Conservation (phyloP, 2,113 vertebrate genomes). For the Ictalurus punctatus region DNA sequence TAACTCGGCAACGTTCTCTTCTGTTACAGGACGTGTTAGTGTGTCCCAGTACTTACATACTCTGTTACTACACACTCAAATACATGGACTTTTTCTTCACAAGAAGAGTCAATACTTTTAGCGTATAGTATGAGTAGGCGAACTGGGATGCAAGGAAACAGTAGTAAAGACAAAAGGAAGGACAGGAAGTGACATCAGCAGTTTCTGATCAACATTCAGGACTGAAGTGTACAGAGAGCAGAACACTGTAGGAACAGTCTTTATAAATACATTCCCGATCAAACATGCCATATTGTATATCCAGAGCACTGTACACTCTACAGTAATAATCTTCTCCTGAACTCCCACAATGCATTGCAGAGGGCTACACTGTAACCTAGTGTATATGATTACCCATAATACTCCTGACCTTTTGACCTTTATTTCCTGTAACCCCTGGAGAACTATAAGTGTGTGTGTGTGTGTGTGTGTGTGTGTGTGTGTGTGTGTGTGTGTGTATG, state of each 20-base stretch:
- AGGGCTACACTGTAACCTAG: background rate
- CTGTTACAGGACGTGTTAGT: too few relatives aligned
- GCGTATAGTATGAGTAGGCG: too few relatives aligned
- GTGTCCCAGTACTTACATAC: too few relatives aligned
- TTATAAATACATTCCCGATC: background rate
- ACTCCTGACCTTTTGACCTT: constrained; percentile 8
- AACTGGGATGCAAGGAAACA: too few relatives aligned
- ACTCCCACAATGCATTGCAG: background rate
- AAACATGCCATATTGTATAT: background rate
- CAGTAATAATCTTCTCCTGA: background rate
- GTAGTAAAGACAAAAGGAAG: background rate
- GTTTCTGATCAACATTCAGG: background rate
- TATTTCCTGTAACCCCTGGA: background rate
- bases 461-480: background rate
- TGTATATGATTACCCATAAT: background rate
- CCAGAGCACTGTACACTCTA: background rate
- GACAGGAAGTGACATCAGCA: background rate
- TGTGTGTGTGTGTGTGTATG: background rate
- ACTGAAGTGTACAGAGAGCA: background rate
- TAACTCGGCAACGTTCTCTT: too few relatives aligned
- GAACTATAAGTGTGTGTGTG: background rate
- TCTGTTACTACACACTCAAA: too few relatives aligned
- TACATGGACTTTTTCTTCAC: too few relatives aligned
- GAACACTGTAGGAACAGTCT: background rate
- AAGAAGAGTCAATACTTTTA: too few relatives aligned